phyloP scores from a whole-genome alignment of 1,140 invertebrate genomes.

The Trigoniulus corallinus region DNA sequence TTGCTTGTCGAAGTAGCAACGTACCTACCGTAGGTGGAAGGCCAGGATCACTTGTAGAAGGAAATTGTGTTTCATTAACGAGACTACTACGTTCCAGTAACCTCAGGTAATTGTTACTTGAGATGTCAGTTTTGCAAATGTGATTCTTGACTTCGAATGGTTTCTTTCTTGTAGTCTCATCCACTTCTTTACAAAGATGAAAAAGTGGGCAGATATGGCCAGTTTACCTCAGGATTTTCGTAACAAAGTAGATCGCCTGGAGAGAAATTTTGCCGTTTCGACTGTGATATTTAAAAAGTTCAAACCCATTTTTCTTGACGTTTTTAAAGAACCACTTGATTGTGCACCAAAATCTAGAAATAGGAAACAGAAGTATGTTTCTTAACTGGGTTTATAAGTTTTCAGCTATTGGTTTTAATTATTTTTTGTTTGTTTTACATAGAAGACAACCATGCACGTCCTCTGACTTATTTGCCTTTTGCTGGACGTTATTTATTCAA shows the following conservation, averaged over 20 bases:
- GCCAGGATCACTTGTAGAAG: slow-evolving; percentile 47
- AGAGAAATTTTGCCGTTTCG: slow-evolving; percentile 87
- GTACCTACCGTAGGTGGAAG: slow-evolving; percentile 64
- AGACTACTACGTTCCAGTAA: slow-evolving; percentile 71
- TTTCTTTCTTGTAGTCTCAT: slow-evolving; percentile 48
- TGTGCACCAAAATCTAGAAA: slow-evolving; percentile 40
- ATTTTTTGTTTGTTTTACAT: slow-evolving; percentile 13
- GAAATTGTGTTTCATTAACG: slow-evolving; percentile 83
- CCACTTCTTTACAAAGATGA: slow-evolving; percentile 91
- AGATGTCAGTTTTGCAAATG: background rate
- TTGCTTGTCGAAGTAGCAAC: slow-evolving; percentile 61
- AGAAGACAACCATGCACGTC: slow-evolving; percentile 52
- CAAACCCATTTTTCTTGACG: slow-evolving; percentile 65
- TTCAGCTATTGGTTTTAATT: slow-evolving; percentile 5
- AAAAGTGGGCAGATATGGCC: slow-evolving; percentile 91
- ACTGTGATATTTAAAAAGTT: slow-evolving; percentile 88
- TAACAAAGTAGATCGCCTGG: slow-evolving; percentile 65
- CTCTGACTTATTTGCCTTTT: slow-evolving; percentile 74
- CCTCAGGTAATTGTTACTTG: slow-evolving; percentile 43
- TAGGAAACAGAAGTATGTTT: slow-evolving; percentile 47
- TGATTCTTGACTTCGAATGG: no score
- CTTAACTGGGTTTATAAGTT: slow-evolving; percentile 12
- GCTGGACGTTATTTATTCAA: slow-evolving; percentile 81
- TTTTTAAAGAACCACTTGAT: slow-evolving; percentile 50
- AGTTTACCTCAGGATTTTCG: slow-evolving; percentile 67